phyloP scores from a whole-genome alignment of 2,113 vertebrate species.

The Gallinago jamesoni region DNA sequence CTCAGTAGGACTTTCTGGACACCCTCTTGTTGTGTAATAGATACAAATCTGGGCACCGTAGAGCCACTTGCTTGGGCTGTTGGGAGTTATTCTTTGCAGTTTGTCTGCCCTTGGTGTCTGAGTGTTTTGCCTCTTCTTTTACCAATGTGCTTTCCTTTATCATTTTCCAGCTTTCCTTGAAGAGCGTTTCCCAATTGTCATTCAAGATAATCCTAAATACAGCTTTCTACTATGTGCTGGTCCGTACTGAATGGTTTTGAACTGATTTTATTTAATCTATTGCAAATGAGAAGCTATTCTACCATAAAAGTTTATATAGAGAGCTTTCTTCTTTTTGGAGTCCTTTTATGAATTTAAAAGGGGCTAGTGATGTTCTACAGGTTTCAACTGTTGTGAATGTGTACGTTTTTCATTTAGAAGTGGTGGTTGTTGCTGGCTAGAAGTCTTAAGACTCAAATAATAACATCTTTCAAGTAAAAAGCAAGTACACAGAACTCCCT shows the following conservation, averaged over 20 bases:
- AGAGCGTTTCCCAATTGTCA: not conserved
- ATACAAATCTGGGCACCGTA: not conserved
- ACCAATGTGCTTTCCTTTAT: not conserved
- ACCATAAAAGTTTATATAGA: not conserved
- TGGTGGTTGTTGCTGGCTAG: not conserved
- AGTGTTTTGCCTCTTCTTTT: not conserved
- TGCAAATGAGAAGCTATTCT: not conserved
- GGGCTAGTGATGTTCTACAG: not conserved
- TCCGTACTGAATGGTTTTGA: not conserved
- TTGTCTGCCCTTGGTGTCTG: not conserved
- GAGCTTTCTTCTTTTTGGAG: not conserved
- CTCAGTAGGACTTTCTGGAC: not conserved
- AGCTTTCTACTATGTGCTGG: not conserved
- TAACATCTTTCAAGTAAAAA: not conserved
- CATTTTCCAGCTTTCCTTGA: not conserved
- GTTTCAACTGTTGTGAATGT: not conserved
- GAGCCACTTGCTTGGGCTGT: fast-evolving
- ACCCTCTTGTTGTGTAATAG: not conserved
- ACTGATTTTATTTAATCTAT: not conserved
- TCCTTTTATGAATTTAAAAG: not conserved
- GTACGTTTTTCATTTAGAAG: not conserved
- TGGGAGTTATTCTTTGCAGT: not conserved
- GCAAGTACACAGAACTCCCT: not conserved
- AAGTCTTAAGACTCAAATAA: not conserved
- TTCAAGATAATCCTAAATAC: not conserved